These are phyloP conservation scores for Brachyhypopomus occidentalis DNA, from an alignment of 2,113 vertebrate species.

Conservation along the genomic window DNA sequence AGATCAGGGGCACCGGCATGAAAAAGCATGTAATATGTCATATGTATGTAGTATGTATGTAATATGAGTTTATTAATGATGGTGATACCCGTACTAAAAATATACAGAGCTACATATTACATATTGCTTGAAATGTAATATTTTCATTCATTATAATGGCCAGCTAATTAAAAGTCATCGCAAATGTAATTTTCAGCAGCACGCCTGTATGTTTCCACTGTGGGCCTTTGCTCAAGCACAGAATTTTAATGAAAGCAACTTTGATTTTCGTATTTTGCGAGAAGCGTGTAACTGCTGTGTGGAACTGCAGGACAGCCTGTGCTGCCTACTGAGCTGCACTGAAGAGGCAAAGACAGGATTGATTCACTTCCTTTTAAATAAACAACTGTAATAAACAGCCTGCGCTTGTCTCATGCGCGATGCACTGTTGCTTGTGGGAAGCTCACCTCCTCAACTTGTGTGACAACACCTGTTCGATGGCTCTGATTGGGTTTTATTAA, in stretches of 20 bases:
- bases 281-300: neutral
- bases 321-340: neutral
- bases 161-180: neutral
- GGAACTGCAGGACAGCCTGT: neutral
- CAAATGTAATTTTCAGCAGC: neutral
- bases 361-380: slow-evolving; percentile 23
- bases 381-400: neutral
- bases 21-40: neutral
- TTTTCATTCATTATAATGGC: neutral
- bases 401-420: neutral
- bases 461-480: neutral
- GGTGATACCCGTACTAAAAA: too few species aligned
- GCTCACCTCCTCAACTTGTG: neutral
- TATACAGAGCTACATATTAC: too few species aligned
- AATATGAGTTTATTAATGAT: too few species aligned
- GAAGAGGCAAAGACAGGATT: slow-evolving; percentile 6
- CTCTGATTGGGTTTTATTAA: slow-evolving; percentile 9
- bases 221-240: neutral
- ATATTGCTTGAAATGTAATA: too few species aligned
- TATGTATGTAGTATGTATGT: too few species aligned
- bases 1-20: neutral
- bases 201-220: neutral
- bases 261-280: neutral
- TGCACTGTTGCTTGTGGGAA: neutral
- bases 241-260: neutral